phyloP scores from a whole-genome alignment of 1,140 invertebrate species.

The Stegodyphus dumicola region DNA sequence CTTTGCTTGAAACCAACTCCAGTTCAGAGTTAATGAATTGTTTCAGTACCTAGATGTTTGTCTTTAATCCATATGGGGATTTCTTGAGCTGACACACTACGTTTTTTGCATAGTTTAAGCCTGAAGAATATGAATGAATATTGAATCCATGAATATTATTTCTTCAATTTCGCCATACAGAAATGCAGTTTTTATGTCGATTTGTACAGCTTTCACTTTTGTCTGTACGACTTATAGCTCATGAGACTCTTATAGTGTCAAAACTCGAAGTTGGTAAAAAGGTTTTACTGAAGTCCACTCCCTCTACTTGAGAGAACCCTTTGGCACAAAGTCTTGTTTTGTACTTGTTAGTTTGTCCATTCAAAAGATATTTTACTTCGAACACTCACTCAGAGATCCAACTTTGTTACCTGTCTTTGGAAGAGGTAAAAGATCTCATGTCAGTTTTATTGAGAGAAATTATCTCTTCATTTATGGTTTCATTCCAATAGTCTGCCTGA shows the following conservation, averaged over 20 bases:
- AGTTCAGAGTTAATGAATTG: neutral
- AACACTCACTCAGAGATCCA: conserved; percentile 47
- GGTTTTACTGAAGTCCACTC: conserved; percentile 1
- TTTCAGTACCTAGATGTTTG: conserved; percentile 41
- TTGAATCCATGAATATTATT: conserved; percentile 15
- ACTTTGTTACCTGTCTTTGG: conserved; percentile 14
- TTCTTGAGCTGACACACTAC: conserved; percentile 21
- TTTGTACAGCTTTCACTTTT: conserved; percentile 41
- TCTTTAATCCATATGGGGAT: conserved; percentile 26
- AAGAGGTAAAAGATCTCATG: neutral
- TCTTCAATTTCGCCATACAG: conserved; percentile 37
- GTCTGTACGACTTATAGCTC: conserved; percentile 43
- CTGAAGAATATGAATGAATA: no score
- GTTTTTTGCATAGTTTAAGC: neutral
- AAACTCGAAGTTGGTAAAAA: conserved; percentile 3
- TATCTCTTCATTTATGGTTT: conserved; percentile 41
- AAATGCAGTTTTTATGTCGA: conserved; percentile 28
- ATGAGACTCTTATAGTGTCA: neutral
- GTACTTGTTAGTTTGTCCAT: neutral
- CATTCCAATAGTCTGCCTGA: conserved; percentile 27
- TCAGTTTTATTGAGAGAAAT: conserved; percentile 22
- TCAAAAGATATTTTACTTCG: conserved; percentile 36
- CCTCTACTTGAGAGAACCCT: conserved; percentile 16
- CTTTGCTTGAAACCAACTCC: conserved; percentile 24
- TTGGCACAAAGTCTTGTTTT: conserved; percentile 38